Evolutionary conservation across 2,113 vertebrate genomes (phyloP), one percentile per base, ranked within the genome.

Genomic region (Tragulus kanchil): DNA sequence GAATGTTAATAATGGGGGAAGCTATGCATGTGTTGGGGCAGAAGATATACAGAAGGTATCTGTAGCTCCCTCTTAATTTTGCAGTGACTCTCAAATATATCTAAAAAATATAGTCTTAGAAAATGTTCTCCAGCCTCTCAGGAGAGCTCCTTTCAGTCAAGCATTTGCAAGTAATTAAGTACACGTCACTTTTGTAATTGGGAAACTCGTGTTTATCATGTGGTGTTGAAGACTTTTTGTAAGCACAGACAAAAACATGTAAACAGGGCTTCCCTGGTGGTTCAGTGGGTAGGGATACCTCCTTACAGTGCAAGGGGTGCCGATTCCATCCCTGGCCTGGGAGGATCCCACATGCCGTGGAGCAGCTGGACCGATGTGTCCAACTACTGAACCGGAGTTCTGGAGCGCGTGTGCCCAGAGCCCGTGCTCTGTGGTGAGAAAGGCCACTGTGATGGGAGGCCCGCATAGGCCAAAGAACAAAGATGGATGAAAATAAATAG

Each of bases 141-240:
- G 52, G 75, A 95, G 42, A 73, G 82, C 14, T 45, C 21, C 54
- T 92, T 28, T 85, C 75, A 77, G 36, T 14, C n/a, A 73, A 86
- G 13, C 52, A 73, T 73, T 19, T 85, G 23, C 4, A 15, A 91
- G 19, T 48, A 71, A 95, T 67, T 73, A 83, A 77, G 87, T 64
- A 23, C 7, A 87, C 45, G 6, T 45, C 26, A 73, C 26, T 94
- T 67, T 50, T 79, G 28, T 77, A 89, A 83, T 1, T 86, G 50
- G 42, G 23, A 95, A 91, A 79, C n/a, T 16, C 75, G 16, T 62
- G 19, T 31, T 89, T 87, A 85, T 82, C 13, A 65, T 26, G 5
- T 54, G 25, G 90, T 92, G 14, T 62, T 90, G 56, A 95, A 88
- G 61, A 14, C 6, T 31, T 85, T 93, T 96, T 42, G 25, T 58